Evolutionary conservation across 2,888 invertebrate genomes (phyloP), one percentile per base, ranked within the genome.

Genomic region (Apocheima hispidaria): DNA sequence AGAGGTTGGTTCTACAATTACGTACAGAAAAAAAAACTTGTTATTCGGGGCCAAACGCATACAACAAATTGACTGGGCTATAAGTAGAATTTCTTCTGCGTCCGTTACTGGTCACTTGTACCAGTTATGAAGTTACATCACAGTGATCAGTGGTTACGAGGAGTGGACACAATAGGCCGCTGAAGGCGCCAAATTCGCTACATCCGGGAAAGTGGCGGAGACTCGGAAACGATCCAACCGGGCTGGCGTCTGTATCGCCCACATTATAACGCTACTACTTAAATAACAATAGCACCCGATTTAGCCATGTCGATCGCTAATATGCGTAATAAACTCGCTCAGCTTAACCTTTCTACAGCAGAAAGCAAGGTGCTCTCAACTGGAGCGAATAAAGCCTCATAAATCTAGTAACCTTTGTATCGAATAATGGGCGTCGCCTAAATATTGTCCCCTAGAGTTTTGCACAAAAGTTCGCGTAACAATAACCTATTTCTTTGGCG

Each of bases 141-240:
- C 58, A 44, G 43, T 57, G 49, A 60, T 77, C 74, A 70, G 71
- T 70, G 66, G 76, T 80, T 79, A 81, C 79, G 79, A 82, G 76
- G 78, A 72, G 69, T 72, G 79, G 72, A 76, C 72, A 79, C 75
- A 81, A 86, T 81, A 73, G 75, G 75, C 74, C 65, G 67, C 74
- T 75, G 72, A 79, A 83, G 79, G 81, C 78, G 76, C 76, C 72
- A 79, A 82, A 80, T 79, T 73, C 59, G 65, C 77, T 68, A 82
- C 82, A 81, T 88, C 86, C 86, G 88, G 82, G 86, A 87, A 88
- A 88, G 86, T 80, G 67, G 86, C 80, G 66, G 78, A 69, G 68
- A 66, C 66, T 66, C 75, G 75, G 73, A 81, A 82, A 81, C 69
- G 69, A 77, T 79, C 77, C 77, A 77, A 81, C 80, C 67, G 52